phyloP scores from a whole-genome alignment of 2,797 vertebrate species.

The Eurystomus glaucurus region DNA sequence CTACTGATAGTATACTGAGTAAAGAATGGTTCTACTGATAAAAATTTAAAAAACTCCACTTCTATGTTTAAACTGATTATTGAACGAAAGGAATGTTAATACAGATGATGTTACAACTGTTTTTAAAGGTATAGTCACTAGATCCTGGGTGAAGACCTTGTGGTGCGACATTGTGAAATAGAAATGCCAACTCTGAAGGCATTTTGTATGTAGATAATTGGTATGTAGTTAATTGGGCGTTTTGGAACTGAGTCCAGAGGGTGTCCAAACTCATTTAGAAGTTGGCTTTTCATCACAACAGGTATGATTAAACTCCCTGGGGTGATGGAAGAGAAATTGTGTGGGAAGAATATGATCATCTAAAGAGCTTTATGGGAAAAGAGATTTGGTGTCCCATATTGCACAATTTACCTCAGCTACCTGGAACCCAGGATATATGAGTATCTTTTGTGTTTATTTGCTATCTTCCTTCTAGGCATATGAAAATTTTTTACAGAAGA shows the following conservation, averaged over 20 bases:
- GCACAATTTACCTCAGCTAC: constrained; percentile 46
- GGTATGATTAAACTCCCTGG: constrained; percentile 62
- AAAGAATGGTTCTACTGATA: not conserved
- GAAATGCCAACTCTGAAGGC: constrained; percentile 47
- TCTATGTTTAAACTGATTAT: not conserved
- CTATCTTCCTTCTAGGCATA: not conserved
- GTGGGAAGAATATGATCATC: constrained; percentile 63
- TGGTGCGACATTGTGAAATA: not conserved
- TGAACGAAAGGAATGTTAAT: not conserved
- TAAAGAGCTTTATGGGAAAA: constrained; percentile 57
- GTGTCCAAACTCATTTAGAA: constrained; percentile 66
- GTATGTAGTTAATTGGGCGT: not conserved
- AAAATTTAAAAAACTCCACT: not conserved
- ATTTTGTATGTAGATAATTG: constrained; percentile 54
- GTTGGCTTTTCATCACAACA: constrained; percentile 58
- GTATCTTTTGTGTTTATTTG: not conserved
- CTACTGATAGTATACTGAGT: not conserved
- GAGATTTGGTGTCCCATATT: constrained; percentile 27
- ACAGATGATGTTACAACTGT: not conserved
- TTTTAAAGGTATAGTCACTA: not conserved
- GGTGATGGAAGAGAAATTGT: constrained; percentile 63
- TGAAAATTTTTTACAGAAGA: not conserved
- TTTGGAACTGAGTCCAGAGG: constrained; percentile 64
- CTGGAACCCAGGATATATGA: not conserved
- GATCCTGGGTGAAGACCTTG: not conserved